Percentiles rank a stretch among this genome's conserved stretches.
Conservation (phyloP, 2,113 vertebrate species). For the Lepisosteus osseus region DNA sequence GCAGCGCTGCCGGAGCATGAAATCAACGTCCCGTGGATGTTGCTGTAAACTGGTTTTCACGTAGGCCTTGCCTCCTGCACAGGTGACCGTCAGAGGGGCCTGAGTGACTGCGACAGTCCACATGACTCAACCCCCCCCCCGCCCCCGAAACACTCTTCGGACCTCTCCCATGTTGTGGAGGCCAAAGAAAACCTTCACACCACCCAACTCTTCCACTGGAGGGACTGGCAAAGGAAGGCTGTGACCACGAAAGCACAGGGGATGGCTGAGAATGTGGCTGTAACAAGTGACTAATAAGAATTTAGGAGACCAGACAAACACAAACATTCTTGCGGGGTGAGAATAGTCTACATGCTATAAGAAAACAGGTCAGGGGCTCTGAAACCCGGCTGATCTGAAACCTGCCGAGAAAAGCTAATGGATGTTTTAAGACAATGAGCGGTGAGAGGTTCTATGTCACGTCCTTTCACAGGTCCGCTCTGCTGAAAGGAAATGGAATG, state of each 20-base stretch:
- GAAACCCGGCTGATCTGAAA: slow-evolving; percentile 27
- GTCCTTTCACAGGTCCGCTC: slow-evolving; percentile 53
- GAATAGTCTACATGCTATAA: slow-evolving; percentile 20
- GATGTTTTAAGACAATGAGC: slow-evolving; percentile 55
- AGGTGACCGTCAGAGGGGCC: too few species aligned
- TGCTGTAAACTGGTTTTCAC: too few species aligned
- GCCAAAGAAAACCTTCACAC: too few species aligned
- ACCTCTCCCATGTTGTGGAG: too few species aligned
- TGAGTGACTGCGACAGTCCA: too few species aligned
- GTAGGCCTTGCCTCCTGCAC: too few species aligned
- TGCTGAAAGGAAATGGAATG: slow-evolving; percentile 55
- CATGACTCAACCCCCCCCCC: too few species aligned
- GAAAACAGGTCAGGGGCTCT: not conserved
- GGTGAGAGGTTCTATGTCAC: slow-evolving; percentile 59
- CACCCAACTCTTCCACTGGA: too few species aligned
- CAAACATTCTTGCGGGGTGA: slow-evolving; percentile 48
- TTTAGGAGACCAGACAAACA: slow-evolving; percentile 38
- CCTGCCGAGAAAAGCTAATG: slow-evolving; percentile 38
- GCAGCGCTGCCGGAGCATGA: too few species aligned
- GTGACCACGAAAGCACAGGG: not conserved
- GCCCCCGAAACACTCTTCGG: too few species aligned
- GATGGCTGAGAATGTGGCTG: slow-evolving; percentile 4
- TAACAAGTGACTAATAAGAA: slow-evolving; percentile 30
- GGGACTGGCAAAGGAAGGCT: too few species aligned
- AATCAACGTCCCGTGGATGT: too few species aligned